Conservation (phyloP, 1,140 invertebrate species). For the Plutomurus gul region DNA sequence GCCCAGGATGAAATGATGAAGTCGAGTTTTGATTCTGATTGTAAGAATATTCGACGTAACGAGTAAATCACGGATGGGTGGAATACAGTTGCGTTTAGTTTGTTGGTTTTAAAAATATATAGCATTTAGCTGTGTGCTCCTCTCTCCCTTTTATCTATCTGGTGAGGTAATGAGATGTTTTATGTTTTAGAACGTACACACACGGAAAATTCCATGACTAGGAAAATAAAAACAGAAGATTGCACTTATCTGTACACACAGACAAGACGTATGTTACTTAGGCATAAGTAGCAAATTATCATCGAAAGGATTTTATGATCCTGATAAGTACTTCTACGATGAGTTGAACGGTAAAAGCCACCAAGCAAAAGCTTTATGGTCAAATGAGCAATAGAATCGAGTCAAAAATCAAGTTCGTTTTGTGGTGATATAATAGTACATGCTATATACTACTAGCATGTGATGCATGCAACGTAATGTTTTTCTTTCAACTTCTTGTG, state of each 20-base stretch:
- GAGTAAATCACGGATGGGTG: conserved; percentile 4
- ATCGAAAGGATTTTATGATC: conserved; percentile 26
- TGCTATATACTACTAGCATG: neutral
- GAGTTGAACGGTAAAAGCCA: neutral
- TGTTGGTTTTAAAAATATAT: conserved; percentile 21
- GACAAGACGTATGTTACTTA: neutral
- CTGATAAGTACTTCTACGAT: conserved; percentile 17
- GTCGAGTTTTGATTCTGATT: neutral
- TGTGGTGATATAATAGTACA: conserved; percentile 4
- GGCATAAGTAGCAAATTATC: conserved; percentile 20
- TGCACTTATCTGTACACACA: too few species aligned
- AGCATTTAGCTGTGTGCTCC: neutral
- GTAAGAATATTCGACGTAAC: neutral
- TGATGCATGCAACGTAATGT: neutral
- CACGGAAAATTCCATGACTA: too few species aligned
- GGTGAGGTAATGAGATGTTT: neutral
- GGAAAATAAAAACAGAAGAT: too few species aligned
- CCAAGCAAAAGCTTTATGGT: conserved; percentile 22
- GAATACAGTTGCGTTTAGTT: too few species aligned
- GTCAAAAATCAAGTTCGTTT: conserved; percentile 14
- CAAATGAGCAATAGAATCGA: conserved; percentile 6
- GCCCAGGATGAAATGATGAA: neutral
- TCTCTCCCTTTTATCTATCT: neutral
- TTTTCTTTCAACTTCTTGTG: neutral
- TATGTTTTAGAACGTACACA: too few species aligned